Conservation (phyloP, 1,140 invertebrate species). For the Caenorhabditis inopinata region DNA sequence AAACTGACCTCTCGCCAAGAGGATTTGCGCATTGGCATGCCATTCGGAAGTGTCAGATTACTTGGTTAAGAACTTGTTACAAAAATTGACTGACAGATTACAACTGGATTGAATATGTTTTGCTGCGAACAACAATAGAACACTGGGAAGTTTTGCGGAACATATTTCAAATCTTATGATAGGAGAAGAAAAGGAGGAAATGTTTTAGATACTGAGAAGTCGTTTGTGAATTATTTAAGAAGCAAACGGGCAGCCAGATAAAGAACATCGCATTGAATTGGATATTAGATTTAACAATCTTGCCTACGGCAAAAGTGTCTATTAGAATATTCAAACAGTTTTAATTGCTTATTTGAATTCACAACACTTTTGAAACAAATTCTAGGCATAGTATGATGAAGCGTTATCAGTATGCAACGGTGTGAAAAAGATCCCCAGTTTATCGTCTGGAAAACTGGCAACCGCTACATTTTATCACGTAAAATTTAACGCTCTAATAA, state of each 20-base stretch:
- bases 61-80: conserved; percentile 28
- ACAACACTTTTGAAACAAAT: no score
- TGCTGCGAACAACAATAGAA: not conserved
- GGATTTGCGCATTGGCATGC: conserved; percentile 16
- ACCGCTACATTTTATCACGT: not conserved
- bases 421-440: not conserved
- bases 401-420: not conserved
- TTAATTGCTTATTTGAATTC: no score
- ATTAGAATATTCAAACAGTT: conserved; percentile 16
- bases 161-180: not conserved
- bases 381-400: not conserved
- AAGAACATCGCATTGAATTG: conserved; percentile 30
- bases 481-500: no score
- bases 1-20: not conserved
- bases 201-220: conserved; percentile 4
- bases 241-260: conserved; percentile 29
- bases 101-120: not conserved
- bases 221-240: conserved; percentile 21
- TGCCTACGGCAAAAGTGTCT: not conserved
- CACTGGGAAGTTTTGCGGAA: not conserved
- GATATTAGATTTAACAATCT: conserved; percentile 25
- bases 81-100: conserved; percentile 32
- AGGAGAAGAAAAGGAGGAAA: conserved; percentile 8
- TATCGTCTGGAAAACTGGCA: conserved; percentile 8
- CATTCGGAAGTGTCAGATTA: not conserved